Conservation (phyloP, 2,113 vertebrate genomes). For the Neofelis nebulosa region DNA sequence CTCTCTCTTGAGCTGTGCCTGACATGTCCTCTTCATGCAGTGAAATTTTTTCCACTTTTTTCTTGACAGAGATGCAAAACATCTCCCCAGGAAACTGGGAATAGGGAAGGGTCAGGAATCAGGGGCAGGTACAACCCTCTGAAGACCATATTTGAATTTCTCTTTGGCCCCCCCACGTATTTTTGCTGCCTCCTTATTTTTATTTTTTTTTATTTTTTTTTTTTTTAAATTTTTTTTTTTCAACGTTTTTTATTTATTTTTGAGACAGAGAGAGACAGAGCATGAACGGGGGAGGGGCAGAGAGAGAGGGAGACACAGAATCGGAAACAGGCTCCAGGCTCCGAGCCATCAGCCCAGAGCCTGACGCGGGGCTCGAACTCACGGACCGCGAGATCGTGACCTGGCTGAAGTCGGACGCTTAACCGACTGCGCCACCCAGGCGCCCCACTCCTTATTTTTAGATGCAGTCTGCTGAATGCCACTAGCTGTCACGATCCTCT, state of each 20-base stretch:
- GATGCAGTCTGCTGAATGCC: conserved; percentile 18
- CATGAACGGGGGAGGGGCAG: too few species aligned
- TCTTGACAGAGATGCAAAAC: background rate
- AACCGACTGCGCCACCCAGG: too few species aligned
- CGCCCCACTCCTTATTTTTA: background rate
- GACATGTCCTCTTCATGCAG: background rate
- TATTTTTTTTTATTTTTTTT: conserved; percentile 33
- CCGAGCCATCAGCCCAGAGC: too few species aligned
- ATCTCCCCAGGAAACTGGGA: background rate
- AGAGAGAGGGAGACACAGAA: too few species aligned
- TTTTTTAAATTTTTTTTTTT: too few species aligned
- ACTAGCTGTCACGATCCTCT: background rate
- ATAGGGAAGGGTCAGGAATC: background rate
- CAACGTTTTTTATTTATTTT: too few species aligned
- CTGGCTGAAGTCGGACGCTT: too few species aligned
- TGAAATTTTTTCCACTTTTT: background rate
- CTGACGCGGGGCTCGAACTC: too few species aligned
- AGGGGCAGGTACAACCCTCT: background rate
- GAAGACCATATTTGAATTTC: background rate
- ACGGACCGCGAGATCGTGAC: too few species aligned
- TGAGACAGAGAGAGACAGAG: too few species aligned
- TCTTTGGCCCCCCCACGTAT: background rate
- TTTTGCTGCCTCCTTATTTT: background rate
- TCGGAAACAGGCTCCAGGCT: too few species aligned
- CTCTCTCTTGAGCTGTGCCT: background rate